These are phyloP conservation scores for Prosopocoilus inquinatus DNA, from an alignment of 2,888 invertebrate genomes.

Conservation along the genomic window DNA sequence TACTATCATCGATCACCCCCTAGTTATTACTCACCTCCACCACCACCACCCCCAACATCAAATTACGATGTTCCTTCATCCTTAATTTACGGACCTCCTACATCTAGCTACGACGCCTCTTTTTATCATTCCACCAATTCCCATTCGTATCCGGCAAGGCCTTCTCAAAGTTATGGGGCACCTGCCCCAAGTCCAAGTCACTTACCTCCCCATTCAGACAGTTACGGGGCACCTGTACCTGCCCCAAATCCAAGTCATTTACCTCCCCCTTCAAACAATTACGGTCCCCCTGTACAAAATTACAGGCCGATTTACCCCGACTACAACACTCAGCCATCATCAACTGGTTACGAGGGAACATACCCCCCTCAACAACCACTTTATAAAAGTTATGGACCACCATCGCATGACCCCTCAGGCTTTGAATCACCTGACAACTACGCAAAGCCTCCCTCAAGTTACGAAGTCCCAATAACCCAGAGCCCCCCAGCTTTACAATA, in stretches of 20 bases:
- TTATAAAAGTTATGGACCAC: conserved; percentile 28
- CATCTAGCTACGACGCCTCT: conserved; percentile 18
- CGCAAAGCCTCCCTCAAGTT: conserved; percentile 17
- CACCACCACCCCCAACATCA: conserved; percentile 10
- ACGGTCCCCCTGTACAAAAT: not conserved
- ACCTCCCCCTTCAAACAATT: too few species aligned
- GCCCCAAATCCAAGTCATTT: not conserved
- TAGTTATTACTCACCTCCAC: conserved; percentile 20
- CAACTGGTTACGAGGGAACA: conserved; percentile 22
- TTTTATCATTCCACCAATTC: conserved; percentile 20
- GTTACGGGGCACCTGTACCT: not conserved
- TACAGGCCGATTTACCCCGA: not conserved
- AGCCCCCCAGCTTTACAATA: conserved; percentile 32
- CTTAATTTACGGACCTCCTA: conserved; percentile 5
- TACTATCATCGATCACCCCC: conserved; percentile 27
- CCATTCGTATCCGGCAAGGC: conserved; percentile 14
- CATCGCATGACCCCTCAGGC: conserved; percentile 25
- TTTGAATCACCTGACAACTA: conserved; percentile 20
- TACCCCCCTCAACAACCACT: conserved; percentile 31
- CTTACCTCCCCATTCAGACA: too few species aligned
- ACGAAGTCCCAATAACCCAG: conserved; percentile 30
- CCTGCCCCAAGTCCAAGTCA: conserved; percentile 8
- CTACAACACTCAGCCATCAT: not conserved
- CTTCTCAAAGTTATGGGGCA: conserved; percentile 18
- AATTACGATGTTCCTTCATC: conserved; percentile 15